Evolutionary conservation across 1,140 invertebrate species (phyloP), one percentile per base, ranked within the genome.

Genomic region (Metaphire vulgaris): DNA sequence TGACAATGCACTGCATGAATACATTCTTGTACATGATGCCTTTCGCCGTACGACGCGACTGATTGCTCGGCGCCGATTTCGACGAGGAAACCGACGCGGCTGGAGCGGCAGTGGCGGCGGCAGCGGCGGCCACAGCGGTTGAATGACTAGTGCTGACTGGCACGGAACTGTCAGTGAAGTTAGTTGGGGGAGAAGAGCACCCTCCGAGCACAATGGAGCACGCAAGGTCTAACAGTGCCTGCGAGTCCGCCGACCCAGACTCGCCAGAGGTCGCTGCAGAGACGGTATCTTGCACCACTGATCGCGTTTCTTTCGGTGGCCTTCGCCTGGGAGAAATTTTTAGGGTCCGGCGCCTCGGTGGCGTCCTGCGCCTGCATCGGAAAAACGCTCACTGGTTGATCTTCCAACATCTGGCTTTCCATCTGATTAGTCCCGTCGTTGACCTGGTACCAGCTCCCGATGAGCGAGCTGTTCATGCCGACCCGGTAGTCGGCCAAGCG

Each of bases 21-120:
- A 73, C 72, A 30, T 73, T 73, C 72, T 73, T 73, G 72, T 73
- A 73, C 72, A 73, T 73, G 33, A 73, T 73, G 72, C 72, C 72
- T 34, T 73, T 73, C 16, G 72, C 33, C 0, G 72, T 28, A 15
- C 72, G 32, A 26, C 41, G 32, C 33, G 41, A 26, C 2, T 41
- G 21, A n/a, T 31, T 33, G 1, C 16, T 32, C 1, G 0, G 21
- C 1, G 28, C 68, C 1, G 41, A 26, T 14, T 32, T 26, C 12
- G 72, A 28, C 30, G 72, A 21, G 1, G 32, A 56, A 56, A 6
- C 21, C 6, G 41, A 56, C 41, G 6, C 6, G 21, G 6, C 21
- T 21, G 41, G 41, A 56, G 41, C 41, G 6, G 41, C 41, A 12
- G 41, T 21, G 21, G 41, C 21, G 21, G 41, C 6, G 21, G 41